Base-by-base conservation (phyloP, 1,140 invertebrate genomes). In the Bombus superbus region DNA sequence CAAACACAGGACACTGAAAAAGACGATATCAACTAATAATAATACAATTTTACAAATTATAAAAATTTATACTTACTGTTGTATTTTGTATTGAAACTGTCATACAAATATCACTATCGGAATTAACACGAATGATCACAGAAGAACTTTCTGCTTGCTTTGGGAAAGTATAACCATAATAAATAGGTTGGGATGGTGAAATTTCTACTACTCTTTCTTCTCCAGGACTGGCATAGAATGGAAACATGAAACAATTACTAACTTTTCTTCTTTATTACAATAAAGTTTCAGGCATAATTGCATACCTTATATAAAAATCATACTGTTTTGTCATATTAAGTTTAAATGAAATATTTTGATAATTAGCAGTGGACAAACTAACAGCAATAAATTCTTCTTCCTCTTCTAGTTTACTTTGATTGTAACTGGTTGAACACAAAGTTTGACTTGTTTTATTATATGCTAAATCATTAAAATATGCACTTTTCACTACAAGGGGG, bases 1-100 rank as follows among this genome's bases (percentile, higher is more conserved):
- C 97, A 94, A 96, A 96, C 6, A 97, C 96, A 57, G 97, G 97
- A 92, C 96, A 97, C 96, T 97, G 64, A 90, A 73, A 94, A 93
- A 90, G 85, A 87, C 73, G 22, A 38, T n/a, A 72, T 15, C 2
- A 42, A 42, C 38, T 66, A 28, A 66, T 13, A 40, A 66, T 69
- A 74, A 68, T 40, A 25, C 35, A 13, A 40, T 18, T 68, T 13
- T 28, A 6, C 35, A 35, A 42, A 35, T 68, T 59, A 18, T 35
- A 40, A 9, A 10, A 10, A 72, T 42, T 57, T 38, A 32, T 38
- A 88, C 94, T 94, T 93, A 97, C 96, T 82, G 95, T 94, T 42
- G 95, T 94, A 91, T 96, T 96, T 91, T 97, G 97, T 75, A 97
- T 94, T n/a, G 96, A 97, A 15, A 97, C 93, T 15, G 96, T 96